Base-by-base conservation (phyloP, 2,888 invertebrate species). In the Nomada lathburiana region DNA sequence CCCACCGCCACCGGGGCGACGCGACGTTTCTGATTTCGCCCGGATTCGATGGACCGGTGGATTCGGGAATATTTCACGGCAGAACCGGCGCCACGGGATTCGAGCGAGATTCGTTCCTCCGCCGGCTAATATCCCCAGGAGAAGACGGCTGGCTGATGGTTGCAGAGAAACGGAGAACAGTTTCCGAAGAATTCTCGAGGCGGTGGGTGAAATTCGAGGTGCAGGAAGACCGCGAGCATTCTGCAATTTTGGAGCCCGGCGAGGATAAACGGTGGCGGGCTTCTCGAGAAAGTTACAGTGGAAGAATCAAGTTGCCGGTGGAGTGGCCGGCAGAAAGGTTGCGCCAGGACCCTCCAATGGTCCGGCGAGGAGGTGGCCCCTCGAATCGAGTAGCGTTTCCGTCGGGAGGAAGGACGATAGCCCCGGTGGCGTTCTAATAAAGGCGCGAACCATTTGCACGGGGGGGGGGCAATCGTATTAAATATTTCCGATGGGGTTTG, bases 311-410 rank as follows among this genome's bases (percentile, higher is more conserved):
- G 82, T 70, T 74, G 59, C 59, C 64, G 7, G 36, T 36, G 68
- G 36, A 85, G 83, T 85, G 83, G 76, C 52, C 67, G 42, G 65
- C 75, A 62, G 69, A 80, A 85, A 82, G 83, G 73, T 74, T 74
- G 47, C 55, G 75, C 60, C 67, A 50, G 16, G 69, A 52, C 44
- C 62, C 80, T 73, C 53, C 44, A 71, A 67, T n/a, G 50, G 42
- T 57, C 47, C 16, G 23, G 36, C 44, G 23, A 69, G 73, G 73
- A 62, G 70, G 62, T 76, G 7, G 64, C 60, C 68, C 75, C 64
- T 72, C 47, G 74, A 77, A 72, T 82, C 76, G 69, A 82, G 71
- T 26, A 69, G 79, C 64, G 52, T 76, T 74, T 75, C 62, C 53
- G 59, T n/a, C 29, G 69, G 52, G 72, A 68, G 55, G 47, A 65